phyloP scores from a whole-genome alignment of 1,140 invertebrate genomes.

The Aricia agestis region DNA sequence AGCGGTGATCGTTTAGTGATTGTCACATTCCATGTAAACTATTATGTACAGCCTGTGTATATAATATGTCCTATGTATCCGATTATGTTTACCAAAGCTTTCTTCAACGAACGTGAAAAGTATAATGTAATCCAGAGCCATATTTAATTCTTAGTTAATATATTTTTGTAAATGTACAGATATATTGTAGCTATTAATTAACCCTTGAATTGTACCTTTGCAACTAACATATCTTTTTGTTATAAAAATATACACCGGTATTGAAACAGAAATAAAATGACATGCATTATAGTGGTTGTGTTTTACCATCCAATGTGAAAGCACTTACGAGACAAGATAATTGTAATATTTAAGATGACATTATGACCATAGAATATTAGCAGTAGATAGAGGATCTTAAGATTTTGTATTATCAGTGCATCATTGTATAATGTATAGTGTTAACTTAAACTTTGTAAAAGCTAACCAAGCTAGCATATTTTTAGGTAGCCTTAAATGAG shows the following conservation, averaged over 20 bases:
- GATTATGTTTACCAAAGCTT: constrained; percentile 36
- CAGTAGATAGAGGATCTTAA: background rate
- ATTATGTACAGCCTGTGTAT: constrained; percentile 21
- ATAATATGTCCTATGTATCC: constrained; percentile 20
- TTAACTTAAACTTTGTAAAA: background rate
- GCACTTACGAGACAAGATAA: background rate
- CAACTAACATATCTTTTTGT: constrained; percentile 15
- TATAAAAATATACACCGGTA: background rate
- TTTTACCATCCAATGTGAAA: constrained; percentile 10
- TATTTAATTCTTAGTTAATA: constrained; percentile 55
- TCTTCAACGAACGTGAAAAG: constrained; percentile 37
- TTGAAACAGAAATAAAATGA: background rate
- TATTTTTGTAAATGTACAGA: constrained; percentile 67
- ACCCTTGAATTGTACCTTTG: constrained; percentile 20
- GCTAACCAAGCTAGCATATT: background rate
- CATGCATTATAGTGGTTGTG: background rate
- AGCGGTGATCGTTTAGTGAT: constrained; percentile 31
- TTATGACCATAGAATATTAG: background rate
- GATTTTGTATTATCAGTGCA: background rate
- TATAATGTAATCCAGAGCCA: constrained; percentile 47
- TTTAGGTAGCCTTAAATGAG: background rate
- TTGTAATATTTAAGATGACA: constrained; percentile 7
- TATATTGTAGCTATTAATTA: constrained; percentile 25
- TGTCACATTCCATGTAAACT: constrained; percentile 33
- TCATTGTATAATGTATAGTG: background rate